Evolutionary conservation across 2,113 vertebrate genomes (phyloP), one percentile per base, ranked within the genome.

Genomic region (Prionailurus bengalensis): DNA sequence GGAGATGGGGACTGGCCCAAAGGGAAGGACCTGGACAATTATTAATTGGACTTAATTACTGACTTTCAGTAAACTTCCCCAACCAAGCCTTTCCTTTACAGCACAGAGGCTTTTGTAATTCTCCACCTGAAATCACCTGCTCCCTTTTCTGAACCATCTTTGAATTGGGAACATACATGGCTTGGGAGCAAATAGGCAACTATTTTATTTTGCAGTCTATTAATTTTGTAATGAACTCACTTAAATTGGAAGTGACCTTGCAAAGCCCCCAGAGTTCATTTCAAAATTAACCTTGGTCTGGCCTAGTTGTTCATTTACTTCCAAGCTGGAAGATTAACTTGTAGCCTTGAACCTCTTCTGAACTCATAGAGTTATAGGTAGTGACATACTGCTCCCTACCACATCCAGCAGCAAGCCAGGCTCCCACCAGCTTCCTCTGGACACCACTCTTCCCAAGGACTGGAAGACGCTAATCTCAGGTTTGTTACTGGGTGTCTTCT

Each of bases 261-360:
- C 36, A 70, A 95, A 73, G 1, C 7, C 19, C 70, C 12, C 66
- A 10, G 53, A 42, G 71, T 89, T 82, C 12, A 27, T 15, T 27
- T 91, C 83, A 48, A 76, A 42, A 8, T 12, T 27, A 76, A 83
- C 78, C 29, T 68, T 29, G 23, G 16, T 76, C 27, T 51, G 61
- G 12, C 9, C 55, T 96, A 33, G 68, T 96, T 94, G 78, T 13
- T 93, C n/a, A 95, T 95, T 96, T 78, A 95, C 61, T 89, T 7
- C 21, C 7, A 15, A 45, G 33, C 3, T 55, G 63, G 84, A 95
- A 97, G n/a, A 29, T 89, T 78, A 95, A 73, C 79, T 7, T 90
- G 71, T 70, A 63, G 25, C 55, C 45, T 92, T 71, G 73, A 95
- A 63, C 58, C 1, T 70, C 13, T 10, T 27, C 27, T 86, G 83